phyloP scores from a whole-genome alignment of 2,797 vertebrate species.

The Sebastes vulpes region DNA sequence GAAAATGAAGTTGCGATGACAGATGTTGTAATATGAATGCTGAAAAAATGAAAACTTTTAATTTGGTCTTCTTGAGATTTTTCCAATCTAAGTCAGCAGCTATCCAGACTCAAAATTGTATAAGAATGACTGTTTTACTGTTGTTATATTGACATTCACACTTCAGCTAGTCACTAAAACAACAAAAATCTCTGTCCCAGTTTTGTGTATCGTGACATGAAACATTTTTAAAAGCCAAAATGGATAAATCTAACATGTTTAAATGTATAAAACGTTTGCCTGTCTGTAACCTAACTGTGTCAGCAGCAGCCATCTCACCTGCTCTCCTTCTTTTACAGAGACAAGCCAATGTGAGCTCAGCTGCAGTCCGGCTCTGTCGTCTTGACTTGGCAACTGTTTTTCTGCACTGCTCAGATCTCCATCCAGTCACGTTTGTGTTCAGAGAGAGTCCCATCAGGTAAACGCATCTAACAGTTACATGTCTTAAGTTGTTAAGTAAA shows the following conservation, averaged over 20 bases:
- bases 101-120: too few species aligned
- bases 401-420: constrained; percentile 13
- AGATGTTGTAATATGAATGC: not conserved
- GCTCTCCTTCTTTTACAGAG: constrained; percentile 32
- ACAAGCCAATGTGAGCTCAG: constrained; percentile 68
- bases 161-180: not conserved
- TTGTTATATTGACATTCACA: not conserved
- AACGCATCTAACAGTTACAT: not conserved
- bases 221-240: not conserved
- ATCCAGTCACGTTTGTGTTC: constrained; percentile 35
- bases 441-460: constrained; percentile 73
- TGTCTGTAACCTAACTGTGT: not conserved
- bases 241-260: not conserved
- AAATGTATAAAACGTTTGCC: not conserved
- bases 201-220: not conserved
- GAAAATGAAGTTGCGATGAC: constrained; percentile 14
- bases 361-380: constrained; percentile 38
- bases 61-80: not conserved
- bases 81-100: not conserved
- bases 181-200: not conserved
- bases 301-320: not conserved
- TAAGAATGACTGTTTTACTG: not conserved
- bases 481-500: not conserved
- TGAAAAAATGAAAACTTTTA: not conserved
- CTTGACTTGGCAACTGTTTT: constrained; percentile 30